These are phyloP conservation scores for Gallinago stenura DNA, from an alignment of 2,797 vertebrate genomes.

Conservation along the genomic window DNA sequence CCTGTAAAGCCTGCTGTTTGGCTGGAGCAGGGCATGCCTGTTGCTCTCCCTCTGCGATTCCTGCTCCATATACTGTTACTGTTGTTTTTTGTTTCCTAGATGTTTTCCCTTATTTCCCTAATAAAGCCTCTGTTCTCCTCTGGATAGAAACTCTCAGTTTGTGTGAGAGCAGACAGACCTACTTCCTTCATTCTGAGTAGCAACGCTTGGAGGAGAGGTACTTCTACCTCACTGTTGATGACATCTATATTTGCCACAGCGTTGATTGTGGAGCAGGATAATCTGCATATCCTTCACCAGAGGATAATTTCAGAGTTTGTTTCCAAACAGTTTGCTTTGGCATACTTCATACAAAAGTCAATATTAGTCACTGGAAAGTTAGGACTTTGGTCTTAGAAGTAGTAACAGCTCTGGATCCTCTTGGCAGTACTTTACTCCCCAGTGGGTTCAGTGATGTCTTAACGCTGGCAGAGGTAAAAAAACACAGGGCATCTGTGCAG, in stretches of 20 bases:
- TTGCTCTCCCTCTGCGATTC: background rate
- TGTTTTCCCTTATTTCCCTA: background rate
- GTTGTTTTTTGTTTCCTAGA: background rate
- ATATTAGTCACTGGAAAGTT: background rate
- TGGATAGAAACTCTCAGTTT: background rate
- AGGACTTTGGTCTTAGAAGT: background rate
- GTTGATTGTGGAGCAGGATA: background rate
- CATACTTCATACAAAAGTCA: background rate
- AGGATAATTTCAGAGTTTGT: background rate
- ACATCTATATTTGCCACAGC: background rate
- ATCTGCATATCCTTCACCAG: background rate
- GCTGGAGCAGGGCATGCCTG: background rate
- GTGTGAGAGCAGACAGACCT: background rate
- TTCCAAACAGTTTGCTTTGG: background rate
- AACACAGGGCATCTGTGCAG: too few species aligned
- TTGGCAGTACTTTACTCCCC: background rate
- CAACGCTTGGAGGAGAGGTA: background rate
- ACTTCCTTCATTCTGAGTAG: background rate
- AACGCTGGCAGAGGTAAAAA: background rate
- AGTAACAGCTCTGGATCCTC: background rate
- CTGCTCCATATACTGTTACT: background rate
- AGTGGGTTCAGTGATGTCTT: background rate
- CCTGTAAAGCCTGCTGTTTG: background rate
- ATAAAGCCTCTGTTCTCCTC: background rate
- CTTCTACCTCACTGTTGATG: background rate